Percentiles rank a stretch among this genome's conserved stretches.
Evolutionary conservation across 2,888 invertebrate genomes (phyloP).

Genomic region (Gnatocerus cornutus): DNA sequence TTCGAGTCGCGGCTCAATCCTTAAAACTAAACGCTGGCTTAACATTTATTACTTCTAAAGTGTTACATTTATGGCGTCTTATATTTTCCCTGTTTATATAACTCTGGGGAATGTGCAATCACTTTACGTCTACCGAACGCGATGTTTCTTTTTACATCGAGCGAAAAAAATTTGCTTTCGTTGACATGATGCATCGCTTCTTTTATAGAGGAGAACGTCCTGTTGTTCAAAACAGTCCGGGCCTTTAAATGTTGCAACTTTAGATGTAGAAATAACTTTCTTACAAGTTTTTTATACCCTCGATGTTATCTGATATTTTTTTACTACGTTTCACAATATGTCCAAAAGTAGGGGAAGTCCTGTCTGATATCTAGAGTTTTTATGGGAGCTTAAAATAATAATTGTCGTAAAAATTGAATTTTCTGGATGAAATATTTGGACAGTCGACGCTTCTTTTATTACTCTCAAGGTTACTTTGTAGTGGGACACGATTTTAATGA

Average conservation of each 20-base stretch:
- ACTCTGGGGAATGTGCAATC: conserved; percentile 20
- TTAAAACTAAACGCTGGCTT: conserved; percentile 36
- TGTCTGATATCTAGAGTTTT: too few species aligned
- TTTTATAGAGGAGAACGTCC: conserved; percentile 19
- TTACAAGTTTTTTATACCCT: too few species aligned
- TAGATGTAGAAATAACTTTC: too few species aligned
- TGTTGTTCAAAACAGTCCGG: conserved; percentile 13
- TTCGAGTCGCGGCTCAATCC: conserved; percentile 33
- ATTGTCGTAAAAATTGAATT: too few species aligned
- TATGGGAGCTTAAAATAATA: too few species aligned
- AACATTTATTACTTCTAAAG: conserved; percentile 42
- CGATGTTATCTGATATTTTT: too few species aligned
- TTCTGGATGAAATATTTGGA: too few species aligned
- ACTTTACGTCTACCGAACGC: conserved; percentile 4
- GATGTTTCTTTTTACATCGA: conserved; percentile 1
- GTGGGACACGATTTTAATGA: too few species aligned
- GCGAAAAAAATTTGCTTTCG: conserved; percentile 33
- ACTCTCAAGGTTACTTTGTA: too few species aligned
- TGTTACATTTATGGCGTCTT: conserved; percentile 19
- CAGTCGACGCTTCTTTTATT: too few species aligned
- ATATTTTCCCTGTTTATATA: conserved; percentile 19
- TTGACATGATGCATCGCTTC: conserved; percentile 26
- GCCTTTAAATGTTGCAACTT: conserved; percentile 21
- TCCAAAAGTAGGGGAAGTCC: too few species aligned
- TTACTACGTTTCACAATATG: too few species aligned